Base-by-base conservation (phyloP, 2,113 vertebrate species). In the Danionella cerebrum region DNA sequence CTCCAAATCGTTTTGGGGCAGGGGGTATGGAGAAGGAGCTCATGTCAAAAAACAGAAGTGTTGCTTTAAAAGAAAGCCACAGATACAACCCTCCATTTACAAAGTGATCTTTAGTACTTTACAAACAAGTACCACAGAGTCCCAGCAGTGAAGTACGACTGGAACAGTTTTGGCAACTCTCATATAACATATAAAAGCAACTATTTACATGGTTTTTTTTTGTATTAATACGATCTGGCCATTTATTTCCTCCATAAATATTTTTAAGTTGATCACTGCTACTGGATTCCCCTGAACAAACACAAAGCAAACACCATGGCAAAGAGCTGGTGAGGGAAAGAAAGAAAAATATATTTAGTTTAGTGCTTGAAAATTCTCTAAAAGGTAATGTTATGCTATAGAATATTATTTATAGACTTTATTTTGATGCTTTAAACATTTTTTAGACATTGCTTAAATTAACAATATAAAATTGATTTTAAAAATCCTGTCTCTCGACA, bases 231-330 rank as follows among this genome's bases (percentile, higher is more conserved):
- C 8, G 1, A n/a, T 48, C 18, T 14, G 22, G 54, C 27, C 41
- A 29, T 55, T 58, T 67, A 29, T 65, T 58, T 31, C 66, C 67
- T 66, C 76, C 12, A 57, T 21, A 31, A 44, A 63, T 31, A 72
- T 50, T 38, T 35, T 16, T 52, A 50, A 33, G 3, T 16, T 54
- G 53, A 67, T 25, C n/a, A 13, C 4, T 4, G 65, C 70, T 88
- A 97, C 81, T 95, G 92, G 84, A 96, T 96, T 47, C 94, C 93
- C 75, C 90, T 82, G 78, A 96, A 96, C 72, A 97, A 85, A 84
- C 93, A 97, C 92, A 97, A 94, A 21, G 94, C 93, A 19, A 96
- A 96, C 76, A 94, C 85, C 94, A 97, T 96, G 74, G 93, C 90
- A 3, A 94, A 93, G 6, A 97, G 90, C 94, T 96, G 87, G 2